Evolutionary conservation across 2,888 invertebrate genomes (phyloP).

Genomic region (Cosmopolites sordidus): DNA sequence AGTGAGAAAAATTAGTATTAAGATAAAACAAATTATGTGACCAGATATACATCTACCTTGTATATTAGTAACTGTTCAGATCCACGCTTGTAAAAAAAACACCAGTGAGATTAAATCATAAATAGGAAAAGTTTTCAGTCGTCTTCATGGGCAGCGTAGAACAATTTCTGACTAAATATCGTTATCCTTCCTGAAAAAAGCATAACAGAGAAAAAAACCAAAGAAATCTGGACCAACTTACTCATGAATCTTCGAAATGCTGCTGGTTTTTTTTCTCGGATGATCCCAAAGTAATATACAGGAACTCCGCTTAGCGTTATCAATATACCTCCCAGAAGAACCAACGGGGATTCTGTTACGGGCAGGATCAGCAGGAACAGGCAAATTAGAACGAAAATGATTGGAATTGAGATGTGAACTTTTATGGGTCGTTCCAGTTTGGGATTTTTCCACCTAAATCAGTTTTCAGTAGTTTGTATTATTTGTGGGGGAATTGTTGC

Average conservation of each 20-base stretch:
- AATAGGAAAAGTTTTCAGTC: constrained; percentile 25
- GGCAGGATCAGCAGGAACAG: constrained; percentile 76
- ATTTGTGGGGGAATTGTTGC: neutral
- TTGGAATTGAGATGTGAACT: constrained; percentile 63
- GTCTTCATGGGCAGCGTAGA: constrained; percentile 76
- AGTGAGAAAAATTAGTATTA: too few species aligned
- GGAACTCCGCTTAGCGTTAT: constrained; percentile 83
- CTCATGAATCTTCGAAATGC: constrained; percentile 58
- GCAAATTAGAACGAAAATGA: constrained; percentile 71
- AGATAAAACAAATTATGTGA: too few species aligned
- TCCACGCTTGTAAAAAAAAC: too few species aligned
- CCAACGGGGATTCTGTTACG: constrained; percentile 71
- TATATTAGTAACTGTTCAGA: too few species aligned
- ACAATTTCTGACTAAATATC: constrained; percentile 63
- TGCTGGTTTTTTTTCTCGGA: constrained; percentile 61
- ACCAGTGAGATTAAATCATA: too few species aligned
- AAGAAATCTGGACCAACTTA: constrained; percentile 54
- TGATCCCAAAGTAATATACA: constrained; percentile 70
- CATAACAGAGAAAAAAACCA: neutral
- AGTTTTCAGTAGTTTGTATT: neutral
- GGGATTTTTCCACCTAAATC: constrained; percentile 61
- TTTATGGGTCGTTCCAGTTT: constrained; percentile 79
- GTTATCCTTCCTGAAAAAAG: constrained; percentile 59
- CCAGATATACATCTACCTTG: too few species aligned
- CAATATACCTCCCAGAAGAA: constrained; percentile 71